phyloP scores from a whole-genome alignment of 1,140 invertebrate species.

The Brachystomella parvula region DNA sequence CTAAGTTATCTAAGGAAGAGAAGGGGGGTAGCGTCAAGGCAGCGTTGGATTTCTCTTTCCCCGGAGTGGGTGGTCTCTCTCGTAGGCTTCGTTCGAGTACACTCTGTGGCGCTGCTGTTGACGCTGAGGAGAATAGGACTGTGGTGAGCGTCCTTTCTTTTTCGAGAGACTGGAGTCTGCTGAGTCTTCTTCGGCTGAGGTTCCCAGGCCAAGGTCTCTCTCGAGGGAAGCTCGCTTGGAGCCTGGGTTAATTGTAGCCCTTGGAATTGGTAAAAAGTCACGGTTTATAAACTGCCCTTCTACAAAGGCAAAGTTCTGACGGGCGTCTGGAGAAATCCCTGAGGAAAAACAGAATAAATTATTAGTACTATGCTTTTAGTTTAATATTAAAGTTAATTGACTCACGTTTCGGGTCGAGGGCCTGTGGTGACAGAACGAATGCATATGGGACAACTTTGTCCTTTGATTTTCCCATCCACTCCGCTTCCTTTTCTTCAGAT shows the following conservation, averaged over 20 bases:
- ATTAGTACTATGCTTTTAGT: background rate
- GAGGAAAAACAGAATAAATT: background rate
- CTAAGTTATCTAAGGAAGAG: no score
- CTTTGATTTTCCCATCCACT: conserved; percentile 39
- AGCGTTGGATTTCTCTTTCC: no score
- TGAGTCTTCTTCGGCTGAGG: conserved; percentile 61
- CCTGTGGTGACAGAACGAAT: conserved; percentile 56
- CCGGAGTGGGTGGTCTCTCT: conserved; percentile 40
- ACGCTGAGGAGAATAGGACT: conserved; percentile 43
- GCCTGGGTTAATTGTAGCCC: conserved; percentile 28
- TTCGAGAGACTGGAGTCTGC: conserved; percentile 64
- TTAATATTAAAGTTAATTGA: conserved; percentile 16
- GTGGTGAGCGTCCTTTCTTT: conserved; percentile 46
- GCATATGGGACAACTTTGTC: conserved; percentile 51
- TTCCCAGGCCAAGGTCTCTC: conserved; percentile 76
- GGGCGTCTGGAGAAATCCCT: conserved; percentile 10
- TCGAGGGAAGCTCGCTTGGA: conserved; percentile 46
- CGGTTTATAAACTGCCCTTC: conserved; percentile 33
- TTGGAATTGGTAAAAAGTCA: conserved; percentile 24
- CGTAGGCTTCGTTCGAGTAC: conserved; percentile 42
- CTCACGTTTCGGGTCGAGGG: conserved; percentile 61
- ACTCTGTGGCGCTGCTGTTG: conserved; percentile 40
- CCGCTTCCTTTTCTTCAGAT: conserved; percentile 25
- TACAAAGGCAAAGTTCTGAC: conserved; percentile 20
- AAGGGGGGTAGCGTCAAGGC: no score